A percentile compares a stretch with the other conserved stretches of the same genome.
Evolutionary conservation across 2,797 vertebrate genomes (phyloP).

Genomic region (Macroramphosus scolopax): DNA sequence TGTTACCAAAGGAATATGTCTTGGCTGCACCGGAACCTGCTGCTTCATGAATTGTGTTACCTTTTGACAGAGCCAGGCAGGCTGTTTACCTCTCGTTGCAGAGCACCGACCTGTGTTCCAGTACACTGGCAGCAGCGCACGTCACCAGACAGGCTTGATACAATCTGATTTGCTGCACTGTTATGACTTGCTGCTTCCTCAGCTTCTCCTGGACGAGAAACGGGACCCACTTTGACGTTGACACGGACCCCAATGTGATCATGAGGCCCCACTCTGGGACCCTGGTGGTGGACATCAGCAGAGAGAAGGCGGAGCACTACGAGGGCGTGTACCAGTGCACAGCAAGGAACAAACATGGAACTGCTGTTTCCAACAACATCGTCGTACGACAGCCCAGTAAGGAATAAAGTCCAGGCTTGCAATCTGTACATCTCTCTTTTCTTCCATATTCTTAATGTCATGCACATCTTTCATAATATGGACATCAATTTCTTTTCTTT

Average conservation of each 20-base stretch:
- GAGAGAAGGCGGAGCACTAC: slow-evolving; percentile 86
- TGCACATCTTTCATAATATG: slow-evolving; percentile 10
- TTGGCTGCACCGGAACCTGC: no score
- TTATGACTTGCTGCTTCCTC: slow-evolving; percentile 6
- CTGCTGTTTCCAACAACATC: slow-evolving; percentile 92
- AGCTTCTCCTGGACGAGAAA: slow-evolving; percentile 97
- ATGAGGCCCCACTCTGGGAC: slow-evolving; percentile 90
- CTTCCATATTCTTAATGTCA: slow-evolving; percentile 13
- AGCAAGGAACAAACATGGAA: slow-evolving; percentile 89
- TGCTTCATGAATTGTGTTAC: no score
- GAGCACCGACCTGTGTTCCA: no score
- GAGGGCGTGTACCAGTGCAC: slow-evolving; percentile 95
- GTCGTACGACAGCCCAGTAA: slow-evolving; percentile 90
- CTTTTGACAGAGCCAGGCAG: no score
- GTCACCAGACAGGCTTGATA: no score
- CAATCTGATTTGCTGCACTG: background rate
- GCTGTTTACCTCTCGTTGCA: no score
- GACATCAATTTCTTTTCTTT: slow-evolving; percentile 36
- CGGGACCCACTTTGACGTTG: slow-evolving; percentile 92
- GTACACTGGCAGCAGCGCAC: no score
- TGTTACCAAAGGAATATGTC: no score
- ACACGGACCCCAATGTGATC: slow-evolving; percentile 84
- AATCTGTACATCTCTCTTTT: background rate
- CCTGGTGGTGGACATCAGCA: slow-evolving; percentile 89
- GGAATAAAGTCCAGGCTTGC: slow-evolving; percentile 48